Evolutionary conservation across 2,888 invertebrate genomes (phyloP).

Genomic region (Tortricodes alternella): DNA sequence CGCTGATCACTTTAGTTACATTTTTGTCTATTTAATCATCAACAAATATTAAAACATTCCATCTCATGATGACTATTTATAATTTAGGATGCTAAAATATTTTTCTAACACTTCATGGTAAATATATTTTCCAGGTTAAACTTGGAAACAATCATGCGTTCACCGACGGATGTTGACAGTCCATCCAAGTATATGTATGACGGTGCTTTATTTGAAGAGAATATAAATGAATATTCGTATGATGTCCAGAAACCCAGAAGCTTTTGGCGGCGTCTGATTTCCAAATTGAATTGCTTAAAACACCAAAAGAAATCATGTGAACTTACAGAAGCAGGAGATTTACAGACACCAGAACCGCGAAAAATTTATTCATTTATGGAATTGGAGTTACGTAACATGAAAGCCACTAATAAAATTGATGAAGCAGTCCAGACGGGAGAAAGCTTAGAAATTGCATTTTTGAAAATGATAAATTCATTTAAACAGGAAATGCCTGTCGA

Average conservation of each 20-base stretch:
- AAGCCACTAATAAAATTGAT: slow-evolving; percentile 36
- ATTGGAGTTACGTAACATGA: slow-evolving; percentile 55
- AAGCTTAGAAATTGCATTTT: slow-evolving; percentile 51
- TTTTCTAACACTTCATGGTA: too few species aligned
- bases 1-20: too few species aligned
- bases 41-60: too few species aligned
- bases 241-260: slow-evolving; percentile 26
- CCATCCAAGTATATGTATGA: slow-evolving; percentile 42
- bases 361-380: slow-evolving; percentile 56
- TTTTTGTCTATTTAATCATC: too few species aligned
- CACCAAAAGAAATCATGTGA: neutral
- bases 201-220: slow-evolving; percentile 41
- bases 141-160: slow-evolving; percentile 65
- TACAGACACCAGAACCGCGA: slow-evolving; percentile 10
- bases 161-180: slow-evolving; percentile 54
- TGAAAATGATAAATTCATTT: slow-evolving; percentile 9
- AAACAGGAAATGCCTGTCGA: neutral
- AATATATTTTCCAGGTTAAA: slow-evolving; percentile 61
- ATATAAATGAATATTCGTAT: slow-evolving; percentile 28
- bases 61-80: too few species aligned
- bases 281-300: neutral
- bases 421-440: slow-evolving; percentile 61
- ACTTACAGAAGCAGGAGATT: neutral
- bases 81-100: too few species aligned
- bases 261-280: neutral